Percentiles rank a stretch among this genome's conserved stretches.
These are phyloP conservation scores for Tauraco hartlaubi DNA, from an alignment of 2,797 vertebrate species.

Conservation along the genomic window DNA sequence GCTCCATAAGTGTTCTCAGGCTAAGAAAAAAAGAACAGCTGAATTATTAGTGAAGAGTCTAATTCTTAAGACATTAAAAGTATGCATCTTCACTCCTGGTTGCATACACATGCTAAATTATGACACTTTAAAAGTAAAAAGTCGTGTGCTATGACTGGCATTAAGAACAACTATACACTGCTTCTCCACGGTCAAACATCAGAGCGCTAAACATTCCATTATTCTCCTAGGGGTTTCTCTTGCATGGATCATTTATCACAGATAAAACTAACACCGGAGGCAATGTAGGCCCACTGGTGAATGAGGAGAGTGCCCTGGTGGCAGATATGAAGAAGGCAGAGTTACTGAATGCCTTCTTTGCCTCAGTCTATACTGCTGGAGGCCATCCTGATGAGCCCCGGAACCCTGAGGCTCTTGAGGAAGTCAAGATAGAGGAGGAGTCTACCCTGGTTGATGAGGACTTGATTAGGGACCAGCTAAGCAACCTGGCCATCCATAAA, in stretches of 20 bases:
- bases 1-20: not conserved
- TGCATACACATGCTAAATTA: rapidly evolving
- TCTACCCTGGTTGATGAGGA: no score
- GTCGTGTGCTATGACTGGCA: not conserved
- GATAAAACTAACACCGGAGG: no score
- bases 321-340: no score
- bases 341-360: no score
- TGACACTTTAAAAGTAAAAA: not conserved
- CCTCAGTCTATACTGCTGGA: no score
- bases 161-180: not conserved
- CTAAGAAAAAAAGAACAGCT: not conserved
- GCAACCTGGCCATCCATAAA: no score
- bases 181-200: not conserved
- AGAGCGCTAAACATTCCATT: not conserved
- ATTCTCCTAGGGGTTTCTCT: not conserved
- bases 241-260: not conserved
- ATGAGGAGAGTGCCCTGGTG: no score
- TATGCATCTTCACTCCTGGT: not conserved
- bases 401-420: no score
- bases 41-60: not conserved
- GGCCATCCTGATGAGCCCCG: no score
- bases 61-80: not conserved
- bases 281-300: no score
- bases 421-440: no score
- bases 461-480: no score